These are phyloP conservation scores for Mallotus villosus DNA, from an alignment of 2,797 vertebrate genomes.

Conservation along the genomic window DNA sequence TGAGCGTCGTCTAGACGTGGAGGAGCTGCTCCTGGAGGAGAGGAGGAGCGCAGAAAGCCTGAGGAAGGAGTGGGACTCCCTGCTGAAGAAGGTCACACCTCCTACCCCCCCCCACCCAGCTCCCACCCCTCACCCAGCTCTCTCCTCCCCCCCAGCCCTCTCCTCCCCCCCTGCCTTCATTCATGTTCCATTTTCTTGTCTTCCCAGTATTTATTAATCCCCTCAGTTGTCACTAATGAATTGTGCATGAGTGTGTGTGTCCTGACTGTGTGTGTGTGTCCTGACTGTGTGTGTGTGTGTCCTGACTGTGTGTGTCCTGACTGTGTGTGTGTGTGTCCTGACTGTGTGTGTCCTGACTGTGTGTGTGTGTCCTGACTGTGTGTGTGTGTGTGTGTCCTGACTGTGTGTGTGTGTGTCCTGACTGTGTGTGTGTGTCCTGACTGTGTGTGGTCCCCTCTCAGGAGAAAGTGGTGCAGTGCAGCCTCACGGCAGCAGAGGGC, in stretches of 20 bases:
- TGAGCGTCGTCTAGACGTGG: slow-evolving; percentile 80
- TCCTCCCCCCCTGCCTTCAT: not conserved
- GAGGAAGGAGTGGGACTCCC: slow-evolving; percentile 76
- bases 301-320: too few species aligned
- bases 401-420: not conserved
- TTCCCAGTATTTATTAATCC: not conserved
- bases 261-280: not conserved
- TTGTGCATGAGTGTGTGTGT: not conserved
- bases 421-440: not conserved
- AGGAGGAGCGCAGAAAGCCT: slow-evolving; percentile 76
- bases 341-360: not conserved
- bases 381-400: not conserved
- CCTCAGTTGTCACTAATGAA: not conserved
- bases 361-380: not conserved
- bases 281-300: not conserved
- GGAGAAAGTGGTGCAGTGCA: slow-evolving; percentile 75
- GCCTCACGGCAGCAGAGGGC: slow-evolving; percentile 66
- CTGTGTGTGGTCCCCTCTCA: slow-evolving; percentile 49
- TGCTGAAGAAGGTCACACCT: slow-evolving; percentile 79
- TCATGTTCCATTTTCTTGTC: not conserved
- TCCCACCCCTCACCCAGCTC: not conserved
- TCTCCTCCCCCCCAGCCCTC: not conserved
- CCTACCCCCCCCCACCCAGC: not conserved
- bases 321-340: not conserved
- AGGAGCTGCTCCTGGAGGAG: slow-evolving; percentile 80